phyloP scores from a whole-genome alignment of 1,140 invertebrate species.

The Diachasma alloeum region DNA sequence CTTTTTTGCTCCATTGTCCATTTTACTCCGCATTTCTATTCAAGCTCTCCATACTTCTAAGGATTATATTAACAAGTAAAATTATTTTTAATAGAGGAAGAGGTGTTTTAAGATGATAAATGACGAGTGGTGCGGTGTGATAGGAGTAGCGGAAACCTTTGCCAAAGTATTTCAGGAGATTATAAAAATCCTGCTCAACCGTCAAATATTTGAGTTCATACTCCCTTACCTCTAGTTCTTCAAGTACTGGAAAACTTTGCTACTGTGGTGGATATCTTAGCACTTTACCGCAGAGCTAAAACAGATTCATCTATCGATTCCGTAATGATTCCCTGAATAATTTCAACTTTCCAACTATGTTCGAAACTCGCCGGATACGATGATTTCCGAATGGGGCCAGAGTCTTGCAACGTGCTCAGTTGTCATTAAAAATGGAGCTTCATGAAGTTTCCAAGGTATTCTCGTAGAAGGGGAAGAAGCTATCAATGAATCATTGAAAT shows the following conservation, averaged over 20 bases:
- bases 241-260: background rate
- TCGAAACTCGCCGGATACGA: background rate
- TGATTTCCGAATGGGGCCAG: background rate
- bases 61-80: background rate
- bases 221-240: background rate
- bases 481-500: too few species aligned
- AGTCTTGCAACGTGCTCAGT: background rate
- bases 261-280: background rate
- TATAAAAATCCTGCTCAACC: background rate
- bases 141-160: background rate
- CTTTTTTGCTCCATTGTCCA: too few species aligned
- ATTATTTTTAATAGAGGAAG: background rate
- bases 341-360: background rate
- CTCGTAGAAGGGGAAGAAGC: too few species aligned
- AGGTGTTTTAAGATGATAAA: background rate
- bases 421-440: too few species aligned
- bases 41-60: background rate
- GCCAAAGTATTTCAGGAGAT: background rate
- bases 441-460: too few species aligned
- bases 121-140: background rate
- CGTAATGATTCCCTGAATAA: background rate
- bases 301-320: background rate
- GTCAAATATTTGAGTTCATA: background rate
- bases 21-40: too few species aligned
- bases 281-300: background rate